Evolutionary conservation across 2,797 vertebrate species (phyloP).

Genomic region (Miopithecus talapoin): DNA sequence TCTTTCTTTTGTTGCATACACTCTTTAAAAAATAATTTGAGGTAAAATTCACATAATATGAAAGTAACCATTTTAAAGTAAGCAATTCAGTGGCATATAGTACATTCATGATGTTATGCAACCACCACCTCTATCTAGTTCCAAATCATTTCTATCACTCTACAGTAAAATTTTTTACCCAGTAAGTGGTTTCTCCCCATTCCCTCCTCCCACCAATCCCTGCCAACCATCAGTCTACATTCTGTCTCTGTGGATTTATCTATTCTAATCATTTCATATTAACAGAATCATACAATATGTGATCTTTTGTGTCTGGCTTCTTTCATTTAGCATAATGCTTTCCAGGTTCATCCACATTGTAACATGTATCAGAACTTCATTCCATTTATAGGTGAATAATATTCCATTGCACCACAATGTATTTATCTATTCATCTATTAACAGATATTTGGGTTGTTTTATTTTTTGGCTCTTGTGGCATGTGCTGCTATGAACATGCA

Average conservation of each 20-base stretch:
- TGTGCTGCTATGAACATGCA: background rate
- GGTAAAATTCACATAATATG: background rate
- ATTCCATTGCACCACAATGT: background rate
- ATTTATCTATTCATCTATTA: background rate
- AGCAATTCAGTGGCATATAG: background rate
- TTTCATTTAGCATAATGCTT: background rate
- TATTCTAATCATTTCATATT: slow-evolving; percentile 29
- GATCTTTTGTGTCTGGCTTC: background rate
- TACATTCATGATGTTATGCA: background rate
- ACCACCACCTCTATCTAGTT: background rate
- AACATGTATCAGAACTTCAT: background rate
- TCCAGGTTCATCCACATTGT: background rate
- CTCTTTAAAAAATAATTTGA: background rate
- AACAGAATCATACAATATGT: background rate
- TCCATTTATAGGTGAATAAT: slow-evolving; percentile 6
- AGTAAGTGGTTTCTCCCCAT: background rate
- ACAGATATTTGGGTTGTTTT: background rate
- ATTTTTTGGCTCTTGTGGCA: background rate
- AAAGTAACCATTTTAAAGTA: slow-evolving; percentile 13
- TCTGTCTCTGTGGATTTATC: background rate
- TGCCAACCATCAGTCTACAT: background rate
- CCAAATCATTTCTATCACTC: background rate
- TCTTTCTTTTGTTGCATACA: background rate
- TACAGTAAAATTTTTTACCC: background rate
- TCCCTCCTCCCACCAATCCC: background rate